Evolutionary conservation across 1,140 invertebrate genomes (phyloP), one percentile per base, ranked within the genome.

Genomic region (Zaprionus taronus): DNA sequence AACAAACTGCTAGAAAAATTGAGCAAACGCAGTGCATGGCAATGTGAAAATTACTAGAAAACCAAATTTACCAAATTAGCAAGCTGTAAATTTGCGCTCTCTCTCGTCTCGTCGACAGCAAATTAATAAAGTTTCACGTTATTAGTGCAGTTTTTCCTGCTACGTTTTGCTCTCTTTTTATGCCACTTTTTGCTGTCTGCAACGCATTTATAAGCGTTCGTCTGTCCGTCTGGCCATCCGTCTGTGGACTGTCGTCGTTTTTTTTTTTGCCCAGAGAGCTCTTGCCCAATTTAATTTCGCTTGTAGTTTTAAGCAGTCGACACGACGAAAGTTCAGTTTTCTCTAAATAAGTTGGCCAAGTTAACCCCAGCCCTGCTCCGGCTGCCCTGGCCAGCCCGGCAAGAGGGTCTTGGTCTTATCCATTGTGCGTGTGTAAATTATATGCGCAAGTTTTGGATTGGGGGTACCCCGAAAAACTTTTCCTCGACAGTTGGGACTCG

Each of bases 41-140:
- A 47, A 76, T 47, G 76, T 67, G 65, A 68, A 78, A 86, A 86
- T 75, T 83, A 78, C 72, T 77, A 74, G 64, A 83, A 85, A 86
- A 83, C 83, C 77, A 86, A 86, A 87, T 86, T 87, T 87, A 80
- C 77, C 77, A 83, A 86, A 86, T 87, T 86, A 86, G 80, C 83
- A 87, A 82, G 67, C 77, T 83, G 80, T 80, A 86, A 86, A 86
- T 87, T 83, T 67, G 55, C 63, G 77, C 65, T 56, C 65, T 56
- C 65, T 53, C 64, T 44, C 78, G 66, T 72, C 76, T 83, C 76
- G 68, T 76, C 77, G 64, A 70, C 66, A 63, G 73, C 80, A 87
- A 86, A 83, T 87, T 86, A 86, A 86, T 86, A 86, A 86, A 86
- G 83, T 86, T 86, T 82, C 72, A 75, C 80, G 79, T 86, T 83